Percentiles rank a stretch among this genome's conserved stretches.
phyloP scores from a whole-genome alignment of 2,888 invertebrate genomes.

The Lasioglossum malachurum region DNA sequence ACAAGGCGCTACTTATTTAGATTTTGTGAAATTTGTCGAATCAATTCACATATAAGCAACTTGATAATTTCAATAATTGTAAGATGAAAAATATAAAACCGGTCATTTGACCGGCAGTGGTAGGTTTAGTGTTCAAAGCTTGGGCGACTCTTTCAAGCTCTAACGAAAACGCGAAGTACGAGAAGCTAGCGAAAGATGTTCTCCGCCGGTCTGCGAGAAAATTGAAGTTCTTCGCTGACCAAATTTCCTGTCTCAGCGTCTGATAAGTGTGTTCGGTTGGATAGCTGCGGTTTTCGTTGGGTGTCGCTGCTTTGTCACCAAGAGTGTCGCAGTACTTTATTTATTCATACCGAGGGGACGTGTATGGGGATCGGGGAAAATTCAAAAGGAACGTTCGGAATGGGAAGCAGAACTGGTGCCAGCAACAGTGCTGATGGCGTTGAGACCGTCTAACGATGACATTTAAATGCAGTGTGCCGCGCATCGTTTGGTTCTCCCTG shows the following conservation, averaged over 20 bases:
- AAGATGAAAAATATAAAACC: too few species aligned
- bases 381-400: slow-evolving; percentile 76
- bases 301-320: slow-evolving; percentile 34
- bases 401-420: slow-evolving; percentile 72
- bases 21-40: too few species aligned
- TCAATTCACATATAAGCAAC: too few species aligned
- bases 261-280: neutral
- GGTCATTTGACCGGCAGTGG: too few species aligned
- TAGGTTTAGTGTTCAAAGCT: neutral
- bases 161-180: neutral
- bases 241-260: neutral
- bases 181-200: neutral
- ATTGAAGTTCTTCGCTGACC: neutral
- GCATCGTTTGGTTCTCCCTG: slow-evolving; percentile 82
- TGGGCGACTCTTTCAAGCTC: neutral
- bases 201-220: too few species aligned
- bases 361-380: slow-evolving; percentile 73
- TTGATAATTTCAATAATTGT: too few species aligned
- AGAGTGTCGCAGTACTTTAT: slow-evolving; percentile 74
- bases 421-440: slow-evolving; percentile 76
- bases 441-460: slow-evolving; percentile 84
- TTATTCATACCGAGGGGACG: slow-evolving; percentile 80
- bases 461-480: slow-evolving; percentile 85
- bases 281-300: slow-evolving; percentile 27
- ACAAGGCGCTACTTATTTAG: too few species aligned